Percentiles rank a stretch among this genome's conserved stretches.
phyloP scores from a whole-genome alignment of 1,140 invertebrate genomes.

The Eulimnadia texana region DNA sequence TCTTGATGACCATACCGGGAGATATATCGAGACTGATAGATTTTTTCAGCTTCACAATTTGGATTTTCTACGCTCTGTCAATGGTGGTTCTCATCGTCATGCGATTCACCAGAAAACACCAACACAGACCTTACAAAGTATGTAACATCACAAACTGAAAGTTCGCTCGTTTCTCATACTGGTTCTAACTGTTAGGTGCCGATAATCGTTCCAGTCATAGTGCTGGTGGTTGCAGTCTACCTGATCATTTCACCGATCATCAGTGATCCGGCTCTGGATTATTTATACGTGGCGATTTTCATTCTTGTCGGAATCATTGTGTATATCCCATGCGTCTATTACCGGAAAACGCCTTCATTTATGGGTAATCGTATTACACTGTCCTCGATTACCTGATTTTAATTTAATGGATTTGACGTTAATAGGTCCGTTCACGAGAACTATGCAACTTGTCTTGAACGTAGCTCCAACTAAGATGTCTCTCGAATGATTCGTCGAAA shows the following conservation, averaged over 20 bases:
- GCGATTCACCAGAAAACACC: slow-evolving; percentile 29
- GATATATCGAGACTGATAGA: slow-evolving; percentile 36
- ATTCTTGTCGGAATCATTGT: slow-evolving; percentile 50
- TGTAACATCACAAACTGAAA: neutral
- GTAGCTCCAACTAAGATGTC: neutral
- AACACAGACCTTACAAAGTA: slow-evolving; percentile 34
- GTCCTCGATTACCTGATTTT: too few species aligned
- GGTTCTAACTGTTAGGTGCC: slow-evolving; percentile 42
- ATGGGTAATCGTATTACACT: slow-evolving; percentile 45
- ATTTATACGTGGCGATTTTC: slow-evolving; percentile 59
- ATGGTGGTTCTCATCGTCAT: slow-evolving; percentile 33
- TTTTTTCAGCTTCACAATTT: slow-evolving; percentile 38
- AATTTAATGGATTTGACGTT: neutral
- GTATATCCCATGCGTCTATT: slow-evolving; percentile 66
- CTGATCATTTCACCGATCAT: slow-evolving; percentile 62
- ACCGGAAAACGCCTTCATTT: slow-evolving; percentile 52
- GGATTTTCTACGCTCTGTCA: slow-evolving; percentile 37
- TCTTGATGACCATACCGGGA: slow-evolving; percentile 31
- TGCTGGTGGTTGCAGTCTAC: slow-evolving; percentile 54
- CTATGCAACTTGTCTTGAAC: neutral
- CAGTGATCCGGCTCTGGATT: slow-evolving; percentile 55
- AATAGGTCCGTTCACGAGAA: neutral
- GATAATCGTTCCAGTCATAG: slow-evolving; percentile 54
- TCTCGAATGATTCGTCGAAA: neutral
- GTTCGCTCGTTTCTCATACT: neutral